Base-by-base conservation (phyloP, 2,888 invertebrate genomes). In the Clostera curtula region DNA sequence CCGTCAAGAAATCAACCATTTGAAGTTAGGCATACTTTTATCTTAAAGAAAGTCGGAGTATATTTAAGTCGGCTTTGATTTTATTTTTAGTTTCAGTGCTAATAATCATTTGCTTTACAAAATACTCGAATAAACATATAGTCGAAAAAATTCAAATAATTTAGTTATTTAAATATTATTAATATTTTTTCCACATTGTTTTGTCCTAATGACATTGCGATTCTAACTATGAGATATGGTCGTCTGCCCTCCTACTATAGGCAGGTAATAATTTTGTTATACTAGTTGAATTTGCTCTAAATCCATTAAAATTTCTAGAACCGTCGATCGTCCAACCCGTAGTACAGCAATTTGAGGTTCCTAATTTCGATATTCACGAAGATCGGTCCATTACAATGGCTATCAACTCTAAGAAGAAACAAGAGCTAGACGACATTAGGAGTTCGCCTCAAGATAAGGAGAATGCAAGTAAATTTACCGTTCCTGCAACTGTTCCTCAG, bases 351-450 rank as follows among this genome's bases (percentile, higher is more conserved):
- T 77, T 69, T 44, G 79, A 82, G 27, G 69, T 76, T 8, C 71
- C 71, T 3, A 74, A 76, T 40, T 85, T 85, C 32, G 80, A 84
- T 26, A 84, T 85, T 23, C 84, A 84, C 20, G 84, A 85, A 43
- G 85, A 85, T 32, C 61, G 72, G 29, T 79, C 85, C 5, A 74
- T 84, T 32, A 84, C 84, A 9, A 75, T 84, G 73, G 79, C 80
- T 1, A 53, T 80, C 2, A 75, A 75, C 36, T 65, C 59, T 1
- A 82, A 80, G 46, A 80, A 73, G 41, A 74, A 68, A 26, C 62
- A 51, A 35, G 80, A 79, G 12, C 20, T 62, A 12, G 37, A 49
- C 5, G 69, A 70, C 26, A 37, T 55, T 13, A 60, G 55, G 30
- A 49, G 30, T 31, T 28, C 69, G 25, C 71, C 72, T 5, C 72